These are phyloP conservation scores for Acanthopagrus latus DNA, from an alignment of 2,797 vertebrate genomes.

Conservation along the genomic window DNA sequence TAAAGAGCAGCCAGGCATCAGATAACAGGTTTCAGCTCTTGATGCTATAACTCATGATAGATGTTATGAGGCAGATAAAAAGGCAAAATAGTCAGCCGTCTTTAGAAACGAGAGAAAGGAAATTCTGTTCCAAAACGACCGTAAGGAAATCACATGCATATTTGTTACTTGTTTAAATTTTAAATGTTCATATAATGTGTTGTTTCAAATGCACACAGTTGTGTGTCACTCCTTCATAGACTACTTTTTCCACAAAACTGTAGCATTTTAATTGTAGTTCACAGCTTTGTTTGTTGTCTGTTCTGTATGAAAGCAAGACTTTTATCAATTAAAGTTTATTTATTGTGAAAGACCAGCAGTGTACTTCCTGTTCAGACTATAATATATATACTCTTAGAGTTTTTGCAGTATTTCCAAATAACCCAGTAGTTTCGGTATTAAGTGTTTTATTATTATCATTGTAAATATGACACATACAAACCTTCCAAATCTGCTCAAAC, in stretches of 20 bases:
- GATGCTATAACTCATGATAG: neutral
- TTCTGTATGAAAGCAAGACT: neutral
- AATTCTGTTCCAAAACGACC: neutral
- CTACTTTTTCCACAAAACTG: constrained; percentile 12
- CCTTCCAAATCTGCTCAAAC: neutral
- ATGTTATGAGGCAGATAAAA: neutral
- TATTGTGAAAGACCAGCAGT: neutral
- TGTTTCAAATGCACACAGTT: neutral
- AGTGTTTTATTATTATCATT: neutral
- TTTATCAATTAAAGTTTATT: constrained; percentile 40
- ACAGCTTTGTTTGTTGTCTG: neutral
- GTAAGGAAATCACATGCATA: neutral
- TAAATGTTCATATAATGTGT: neutral
- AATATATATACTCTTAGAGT: neutral
- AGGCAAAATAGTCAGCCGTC: neutral
- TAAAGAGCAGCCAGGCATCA: neutral
- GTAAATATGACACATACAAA: neutral
- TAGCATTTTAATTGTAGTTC: constrained; percentile 5
- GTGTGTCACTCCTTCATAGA: neutral
- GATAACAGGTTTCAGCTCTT: neutral
- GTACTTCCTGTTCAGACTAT: neutral
- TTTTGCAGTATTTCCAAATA: neutral
- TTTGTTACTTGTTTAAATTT: neutral
- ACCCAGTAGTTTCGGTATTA: neutral
- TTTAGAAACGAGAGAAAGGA: neutral